Evolutionary conservation across 2,113 vertebrate species (phyloP), one percentile per base, ranked within the genome.

Genomic region (Grus americana): DNA sequence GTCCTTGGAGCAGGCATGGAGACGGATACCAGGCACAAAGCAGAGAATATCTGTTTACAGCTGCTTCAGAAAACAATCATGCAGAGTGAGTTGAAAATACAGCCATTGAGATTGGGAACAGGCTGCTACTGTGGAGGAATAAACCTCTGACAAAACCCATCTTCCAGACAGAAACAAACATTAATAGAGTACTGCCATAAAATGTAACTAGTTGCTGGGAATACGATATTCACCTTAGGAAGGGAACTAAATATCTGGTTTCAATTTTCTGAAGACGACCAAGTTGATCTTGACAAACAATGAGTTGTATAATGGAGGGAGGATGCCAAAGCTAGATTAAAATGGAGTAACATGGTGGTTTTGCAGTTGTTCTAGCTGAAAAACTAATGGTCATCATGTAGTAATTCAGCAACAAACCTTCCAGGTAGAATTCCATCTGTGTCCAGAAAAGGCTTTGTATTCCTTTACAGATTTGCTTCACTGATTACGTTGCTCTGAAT

Each of bases 381-480:
- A 90, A 95, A 52, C 10, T 84, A 73, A 44, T 68, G 18, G 74
- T 38, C 7, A 62, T 32, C 6, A 52, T 44, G 26, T 71, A 85
- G 26, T 57, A 90, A 85, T 44, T 87, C 50, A 75, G 15, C 34
- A 81, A 70, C 26, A 84, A 73, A 61, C 22, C 40, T 79, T 79
- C 62, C 61, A 44, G 55, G 54, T 89, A 74, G 75, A 97, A 97
- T 91, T 52, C 42, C 15, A 65, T 16, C 62, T 83, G 42, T 84
- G 27, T 95, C 15, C 55, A 73, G 55, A 93, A 97, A 82, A 20
- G 50, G 12, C 27, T 75, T 70, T 55, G 36, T 78, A 79, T 78
- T 74, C 66, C 34, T 97, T 95, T 90, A 61, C 57, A 90, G 66
- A 97, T 97, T 97, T 91, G 21, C 58, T 94, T 87, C 52, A 50